A percentile compares a stretch with the other conserved stretches of the same genome.
These are phyloP conservation scores for Actinia tenebrosa DNA, from an alignment of 64 coral and sea anemone species.

Conservation along the genomic window DNA sequence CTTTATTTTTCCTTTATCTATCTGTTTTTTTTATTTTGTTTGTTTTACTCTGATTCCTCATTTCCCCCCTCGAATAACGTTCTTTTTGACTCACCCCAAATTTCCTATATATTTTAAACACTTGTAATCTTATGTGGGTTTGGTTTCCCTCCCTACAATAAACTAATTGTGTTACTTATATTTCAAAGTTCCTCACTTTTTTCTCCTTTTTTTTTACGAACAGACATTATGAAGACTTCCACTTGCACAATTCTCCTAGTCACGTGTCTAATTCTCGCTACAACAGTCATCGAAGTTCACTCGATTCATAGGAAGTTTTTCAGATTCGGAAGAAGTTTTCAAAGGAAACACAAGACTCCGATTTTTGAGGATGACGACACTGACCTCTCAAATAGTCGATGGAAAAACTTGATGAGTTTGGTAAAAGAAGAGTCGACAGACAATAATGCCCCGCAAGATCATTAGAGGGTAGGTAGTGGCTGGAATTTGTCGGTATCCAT, in stretches of 20 bases:
- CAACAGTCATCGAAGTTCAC: background rate
- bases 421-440: background rate
- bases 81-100: no score
- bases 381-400: background rate
- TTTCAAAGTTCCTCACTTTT: no score
- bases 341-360: background rate
- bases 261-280: constrained; percentile 2
- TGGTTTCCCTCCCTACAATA: no score
- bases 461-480: background rate
- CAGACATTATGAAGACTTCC: constrained; percentile 5
- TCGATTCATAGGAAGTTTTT: constrained; percentile 17
- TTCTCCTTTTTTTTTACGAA: no score
- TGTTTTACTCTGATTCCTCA: no score
- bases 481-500: no score
- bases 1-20: no score
- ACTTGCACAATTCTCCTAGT: constrained; percentile 1
- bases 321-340: constrained; percentile 12
- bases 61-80: no score
- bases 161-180: no score
- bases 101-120: no score
- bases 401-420: background rate
- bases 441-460: background rate
- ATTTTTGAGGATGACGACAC: background rate
- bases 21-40: no score
- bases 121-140: no score